Percentiles rank a stretch among this genome's conserved stretches.
Evolutionary conservation across 2,113 vertebrate genomes (phyloP).

Genomic region (Tringa solitaria): DNA sequence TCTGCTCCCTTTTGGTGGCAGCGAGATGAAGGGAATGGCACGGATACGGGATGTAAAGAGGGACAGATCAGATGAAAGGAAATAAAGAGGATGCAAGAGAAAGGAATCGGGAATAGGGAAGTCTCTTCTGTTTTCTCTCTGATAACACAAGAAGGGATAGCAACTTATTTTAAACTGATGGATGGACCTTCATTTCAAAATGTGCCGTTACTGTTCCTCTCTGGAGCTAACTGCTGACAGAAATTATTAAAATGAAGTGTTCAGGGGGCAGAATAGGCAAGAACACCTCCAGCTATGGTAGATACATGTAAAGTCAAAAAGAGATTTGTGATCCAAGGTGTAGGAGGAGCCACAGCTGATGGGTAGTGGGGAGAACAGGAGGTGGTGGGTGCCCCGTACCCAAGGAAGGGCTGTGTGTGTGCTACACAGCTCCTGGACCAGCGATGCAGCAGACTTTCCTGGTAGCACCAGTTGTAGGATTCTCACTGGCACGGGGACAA

Average conservation of each 20-base stretch:
- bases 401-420: background rate
- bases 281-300: too few relatives aligned
- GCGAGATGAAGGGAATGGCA: background rate
- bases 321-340: background rate
- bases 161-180: background rate
- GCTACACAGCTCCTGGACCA: background rate
- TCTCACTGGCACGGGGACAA: background rate
- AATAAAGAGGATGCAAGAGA: background rate
- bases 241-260: background rate
- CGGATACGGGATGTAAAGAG: fast-evolving
- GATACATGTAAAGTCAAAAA: background rate
- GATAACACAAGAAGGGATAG: background rate
- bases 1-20: background rate
- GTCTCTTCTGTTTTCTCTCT: background rate
- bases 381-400: background rate
- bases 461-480: background rate
- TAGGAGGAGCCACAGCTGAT: background rate
- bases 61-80: background rate
- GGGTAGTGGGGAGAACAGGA: background rate
- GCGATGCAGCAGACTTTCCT: fast-evolving
- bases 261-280: too few relatives aligned
- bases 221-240: background rate
- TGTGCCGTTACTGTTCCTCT: background rate
- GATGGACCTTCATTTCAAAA: background rate
- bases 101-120: background rate